Base-by-base conservation (phyloP, 2,888 invertebrate genomes). In the Tachina fera region DNA sequence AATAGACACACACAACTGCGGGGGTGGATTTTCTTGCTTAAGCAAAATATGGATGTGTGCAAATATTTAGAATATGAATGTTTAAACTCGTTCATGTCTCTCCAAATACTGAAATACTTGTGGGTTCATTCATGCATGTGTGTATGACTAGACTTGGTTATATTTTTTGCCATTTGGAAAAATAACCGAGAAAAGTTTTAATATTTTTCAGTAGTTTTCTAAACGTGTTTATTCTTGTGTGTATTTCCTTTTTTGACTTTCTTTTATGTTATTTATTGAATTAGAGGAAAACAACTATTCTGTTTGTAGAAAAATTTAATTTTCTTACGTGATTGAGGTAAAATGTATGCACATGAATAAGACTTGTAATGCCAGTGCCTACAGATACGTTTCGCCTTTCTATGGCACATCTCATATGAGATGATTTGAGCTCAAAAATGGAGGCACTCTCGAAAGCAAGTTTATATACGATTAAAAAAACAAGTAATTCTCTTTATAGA, bases 221-320 rank as follows among this genome's bases (percentile, higher is more conserved):
- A n/a, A 61, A 8, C 31, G 31, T 31, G 31, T 13, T 45, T 43
- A 10, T 49, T 67, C 49, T 31, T 63, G 1, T 0, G 8, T 31
- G 31, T 31, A 31, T 5, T 10, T 49, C 58, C 41, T 56, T 13
- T 45, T 47, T 56, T 47, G 1, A 22, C 16, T 43, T 76, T 31
- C 16, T 9, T 39, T 11, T 16, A 16, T 22, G 43, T 31, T 47
- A 72, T 39, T 22, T 72, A 61, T 49, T 56, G 63, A 47, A 47
- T 65, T 47, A 56, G 31, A 58, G 47, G 49, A 75, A 72, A 47
- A 63, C 82, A 76, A 76, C 56, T 63, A 82, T 76, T 76, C 71
- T 70, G 75, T 76, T 70, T 75, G 10, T 2, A 19, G 45, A 1
- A 81, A 67, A 74, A 81, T 60, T 45, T 16, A 74, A 81, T 81